A percentile compares a stretch with the other conserved stretches of the same genome.
phyloP scores from a whole-genome alignment of 1,140 invertebrate species.

The Hestina assimilis region DNA sequence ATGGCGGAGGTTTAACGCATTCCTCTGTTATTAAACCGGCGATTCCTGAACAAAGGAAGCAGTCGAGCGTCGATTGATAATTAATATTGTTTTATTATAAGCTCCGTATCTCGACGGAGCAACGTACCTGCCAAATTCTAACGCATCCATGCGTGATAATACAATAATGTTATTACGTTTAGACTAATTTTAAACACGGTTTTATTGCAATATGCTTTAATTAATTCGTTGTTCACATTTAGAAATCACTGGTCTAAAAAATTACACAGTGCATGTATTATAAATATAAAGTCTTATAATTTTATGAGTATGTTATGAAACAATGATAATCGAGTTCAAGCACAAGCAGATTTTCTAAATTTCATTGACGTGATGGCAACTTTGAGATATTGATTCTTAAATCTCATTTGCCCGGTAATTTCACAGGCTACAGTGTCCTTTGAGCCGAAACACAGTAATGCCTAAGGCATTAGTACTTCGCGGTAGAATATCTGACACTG shows the following conservation, averaged over 20 bases:
- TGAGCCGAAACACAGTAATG: no score
- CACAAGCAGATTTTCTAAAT: no score
- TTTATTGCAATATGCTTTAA: constrained; percentile 25
- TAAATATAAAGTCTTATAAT: no score
- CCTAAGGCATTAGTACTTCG: no score
- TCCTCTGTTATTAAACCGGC: constrained; percentile 61
- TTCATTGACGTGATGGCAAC: no score
- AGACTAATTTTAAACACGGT: constrained; percentile 43
- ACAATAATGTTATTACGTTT: constrained; percentile 63
- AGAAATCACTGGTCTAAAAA: background rate
- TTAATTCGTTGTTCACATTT: background rate
- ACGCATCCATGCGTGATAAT: constrained; percentile 57
- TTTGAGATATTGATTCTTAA: no score
- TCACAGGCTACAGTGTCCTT: no score
- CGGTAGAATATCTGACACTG: no score
- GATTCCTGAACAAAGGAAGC: constrained; percentile 59
- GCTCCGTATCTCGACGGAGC: constrained; percentile 58
- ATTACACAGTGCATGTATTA: no score
- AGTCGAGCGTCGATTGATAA: constrained; percentile 68
- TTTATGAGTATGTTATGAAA: no score
- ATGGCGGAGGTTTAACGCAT: constrained; percentile 66
- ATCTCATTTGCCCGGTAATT: no score
- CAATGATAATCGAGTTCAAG: no score
- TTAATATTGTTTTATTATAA: constrained; percentile 77
- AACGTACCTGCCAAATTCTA: constrained; percentile 43